Evolutionary conservation across 92 coral and sea anemone genomes (phyloP), one percentile per base, ranked within the genome.

Genomic region (Bergia sp.): DNA sequence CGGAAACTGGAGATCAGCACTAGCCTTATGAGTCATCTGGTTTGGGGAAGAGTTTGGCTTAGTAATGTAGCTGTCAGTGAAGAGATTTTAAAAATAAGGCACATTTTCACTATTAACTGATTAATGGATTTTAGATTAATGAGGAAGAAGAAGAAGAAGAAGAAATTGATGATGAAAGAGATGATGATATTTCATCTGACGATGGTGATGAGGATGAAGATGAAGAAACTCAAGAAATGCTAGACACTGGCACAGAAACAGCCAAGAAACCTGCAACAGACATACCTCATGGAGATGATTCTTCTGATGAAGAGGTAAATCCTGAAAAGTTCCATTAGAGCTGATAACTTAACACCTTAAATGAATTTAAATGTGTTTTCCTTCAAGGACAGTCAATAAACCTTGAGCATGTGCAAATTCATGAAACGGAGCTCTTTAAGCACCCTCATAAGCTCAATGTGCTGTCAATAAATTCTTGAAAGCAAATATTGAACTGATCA

Each of bases 291-390:
- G 94, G 87, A 53, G 65, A 77, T 65, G 95, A 94, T 5, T 90
- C 94, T 47, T 94, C 96, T 36, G 93, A 92, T 89, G 96, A 94
- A 53, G 96, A 94, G 94, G 96, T 94, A 58, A 39, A 23, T 81
- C 76, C 5, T 10, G 4, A 7, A 10, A 9, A 10, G 6, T 13
- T 18, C 4, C 1, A 18, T 73, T 15, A 21, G 42, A 47, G 36
- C 66, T 5, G 16, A 21, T 13, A 20, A 41, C 44, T 45, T 41
- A 49, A 61, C 41, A 53, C 49, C 18, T 10, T 67, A n/a, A 40
- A 8, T 18, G n/a, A 37, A 73, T 36, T 29, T 71, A 71, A 4
- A 21, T 29, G 7, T 23, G 73, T 67, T 53, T 53, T 53, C 16
- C 58, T 53, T 53, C 58, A 53, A 45, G 8, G 49, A 45, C 49